Evolutionary conservation across 2,113 vertebrate genomes (phyloP).

Genomic region (Chamaetylas fuelleborni): DNA sequence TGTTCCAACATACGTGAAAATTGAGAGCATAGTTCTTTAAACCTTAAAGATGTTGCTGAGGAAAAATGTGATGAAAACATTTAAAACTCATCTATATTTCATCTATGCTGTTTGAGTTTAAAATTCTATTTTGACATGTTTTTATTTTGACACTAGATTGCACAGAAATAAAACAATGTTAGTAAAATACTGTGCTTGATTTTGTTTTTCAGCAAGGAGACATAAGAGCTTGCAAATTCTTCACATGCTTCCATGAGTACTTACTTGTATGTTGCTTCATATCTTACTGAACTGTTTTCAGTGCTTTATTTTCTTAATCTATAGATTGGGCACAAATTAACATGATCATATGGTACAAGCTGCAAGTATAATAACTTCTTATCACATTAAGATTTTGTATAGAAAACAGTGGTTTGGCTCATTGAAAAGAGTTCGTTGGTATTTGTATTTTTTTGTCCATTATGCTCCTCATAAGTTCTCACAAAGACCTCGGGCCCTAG

Average conservation of each 20-base stretch:
- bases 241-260: neutral
- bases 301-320: neutral
- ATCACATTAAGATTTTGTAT: neutral
- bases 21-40: neutral
- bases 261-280: neutral
- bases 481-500: fast-evolving
- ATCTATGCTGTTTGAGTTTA: neutral
- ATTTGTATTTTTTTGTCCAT: neutral
- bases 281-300: neutral
- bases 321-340: neutral
- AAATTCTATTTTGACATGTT: neutral
- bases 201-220: neutral
- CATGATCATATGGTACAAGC: fast-evolving
- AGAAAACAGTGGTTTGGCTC: neutral
- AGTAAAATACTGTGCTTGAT: neutral
- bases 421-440: neutral
- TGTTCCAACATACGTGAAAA: neutral
- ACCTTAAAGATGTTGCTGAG: neutral
- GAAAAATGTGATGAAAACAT: neutral
- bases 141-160: neutral
- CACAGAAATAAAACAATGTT: neutral
- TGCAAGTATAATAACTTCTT: neutral
- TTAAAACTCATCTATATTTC: neutral
- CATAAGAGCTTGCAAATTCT: neutral
- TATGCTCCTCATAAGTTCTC: neutral